Evolutionary conservation across 1,140 invertebrate genomes (phyloP).

Genomic region (Megalopta genalis): DNA sequence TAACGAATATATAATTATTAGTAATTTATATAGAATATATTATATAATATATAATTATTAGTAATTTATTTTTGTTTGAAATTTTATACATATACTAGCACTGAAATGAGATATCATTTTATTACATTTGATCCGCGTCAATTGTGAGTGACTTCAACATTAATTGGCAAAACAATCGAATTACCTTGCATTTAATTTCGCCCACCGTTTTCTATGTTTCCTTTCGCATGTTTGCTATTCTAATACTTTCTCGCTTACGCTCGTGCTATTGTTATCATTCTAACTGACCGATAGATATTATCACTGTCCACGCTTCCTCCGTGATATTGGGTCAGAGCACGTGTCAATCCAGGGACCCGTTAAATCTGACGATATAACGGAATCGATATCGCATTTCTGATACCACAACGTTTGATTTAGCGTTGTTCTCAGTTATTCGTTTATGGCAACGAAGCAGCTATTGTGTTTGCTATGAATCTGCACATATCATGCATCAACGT

Average conservation of each 20-base stretch:
- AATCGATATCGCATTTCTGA: constrained; percentile 29
- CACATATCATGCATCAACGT: neutral
- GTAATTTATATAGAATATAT: too few species aligned
- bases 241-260: neutral
- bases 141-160: too few species aligned
- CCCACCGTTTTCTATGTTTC: neutral
- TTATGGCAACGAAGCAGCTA: neutral
- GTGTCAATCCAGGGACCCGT: neutral
- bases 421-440: neutral
- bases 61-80: too few species aligned
- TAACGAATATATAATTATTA: too few species aligned
- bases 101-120: neutral
- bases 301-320: constrained; percentile 18
- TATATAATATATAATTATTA: too few species aligned
- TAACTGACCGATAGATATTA: neutral
- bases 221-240: neutral
- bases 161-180: too few species aligned
- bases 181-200: too few species aligned
- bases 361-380: constrained; percentile 24
- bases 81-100: too few species aligned
- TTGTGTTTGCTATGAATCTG: too few species aligned
- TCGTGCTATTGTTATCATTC: neutral
- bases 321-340: neutral
- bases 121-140: neutral
- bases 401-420: constrained; percentile 23